Base-by-base conservation (phyloP, 2,888 invertebrate genomes). In the Troides helena region DNA sequence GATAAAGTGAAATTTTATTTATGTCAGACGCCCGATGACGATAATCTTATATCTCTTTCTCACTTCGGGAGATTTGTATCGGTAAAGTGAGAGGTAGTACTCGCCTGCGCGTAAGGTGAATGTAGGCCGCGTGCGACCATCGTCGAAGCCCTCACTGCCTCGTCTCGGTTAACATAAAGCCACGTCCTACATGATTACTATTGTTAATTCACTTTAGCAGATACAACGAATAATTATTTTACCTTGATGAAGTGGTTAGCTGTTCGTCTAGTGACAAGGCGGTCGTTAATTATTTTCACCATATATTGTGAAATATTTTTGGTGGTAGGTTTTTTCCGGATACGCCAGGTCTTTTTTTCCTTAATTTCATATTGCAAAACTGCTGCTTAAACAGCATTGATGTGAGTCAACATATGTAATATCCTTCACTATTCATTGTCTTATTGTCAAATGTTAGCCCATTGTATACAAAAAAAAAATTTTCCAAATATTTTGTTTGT, bases 121-220 rank as follows among this genome's bases (percentile, higher is more conserved):
- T 92, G 92, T 92, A 92, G 91, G 91, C 88, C 90, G 90, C 81
- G 80, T 81, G 80, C 88, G 86, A 90, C 89, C 90, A 90, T 91
- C 89, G 90, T 88, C 87, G 82, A 86, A 89, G 83, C 90, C 87
- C 85, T 88, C 85, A 83, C 84, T 85, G 78, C 83, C 81, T 87
- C 83, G 87, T 88, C 89, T 89, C 84, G 80, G 78, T 80, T 76
- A 81, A 75, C 77, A 76, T 90, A 89, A 92, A 82, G 86, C 81
- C 80, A 79, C 77, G 86, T 88, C 76, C 81, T 79, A 75, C 77
- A 81, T 84, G 82, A 46, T 65, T 58, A 59, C 23, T 61, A 53
- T 39, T 12, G 30, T 67, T 18, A 46, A 56, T 36, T 53, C n/a
- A 21, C 17, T 61, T n/a, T 61, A 46, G 46, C 14, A 14, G 46